Evolutionary conservation across 2,888 invertebrate genomes (phyloP).

Genomic region (Chorisops tibialis): DNA sequence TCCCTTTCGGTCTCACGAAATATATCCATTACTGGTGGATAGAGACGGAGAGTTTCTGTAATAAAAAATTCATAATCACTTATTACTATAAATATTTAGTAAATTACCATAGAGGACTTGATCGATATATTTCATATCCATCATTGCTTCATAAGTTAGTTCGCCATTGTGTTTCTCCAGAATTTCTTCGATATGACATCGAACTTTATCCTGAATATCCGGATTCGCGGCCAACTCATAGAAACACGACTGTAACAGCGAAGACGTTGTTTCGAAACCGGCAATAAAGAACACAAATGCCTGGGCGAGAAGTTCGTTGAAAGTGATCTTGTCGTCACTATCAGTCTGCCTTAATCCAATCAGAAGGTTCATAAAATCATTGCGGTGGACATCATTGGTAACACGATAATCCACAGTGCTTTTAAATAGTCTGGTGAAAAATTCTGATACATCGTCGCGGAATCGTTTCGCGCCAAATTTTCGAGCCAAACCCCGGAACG

Average conservation of each 20-base stretch:
- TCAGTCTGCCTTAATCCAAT: too few relatives aligned
- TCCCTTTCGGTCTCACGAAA: neutral
- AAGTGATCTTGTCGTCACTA: too few relatives aligned
- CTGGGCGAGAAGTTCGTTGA: too few relatives aligned
- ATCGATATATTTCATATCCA: constrained; percentile 28
- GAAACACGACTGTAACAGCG: constrained; percentile 40
- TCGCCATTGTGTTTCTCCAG: constrained; percentile 14
- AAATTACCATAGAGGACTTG: constrained; percentile 17
- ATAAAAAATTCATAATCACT: too few relatives aligned
- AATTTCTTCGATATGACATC: constrained; percentile 12
- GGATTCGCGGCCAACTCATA: constrained; percentile 39
- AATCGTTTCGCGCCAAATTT: constrained; percentile 30
- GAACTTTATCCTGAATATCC: constrained; percentile 24
- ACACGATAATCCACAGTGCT: too few relatives aligned
- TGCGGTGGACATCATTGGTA: too few relatives aligned
- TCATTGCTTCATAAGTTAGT: constrained; percentile 25
- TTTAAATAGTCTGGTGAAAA: too few relatives aligned
- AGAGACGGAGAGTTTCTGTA: constrained; percentile 14
- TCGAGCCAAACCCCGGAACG: neutral
- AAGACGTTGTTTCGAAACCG: constrained; percentile 45
- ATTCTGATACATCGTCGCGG: too few relatives aligned
- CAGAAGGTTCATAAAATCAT: too few relatives aligned
- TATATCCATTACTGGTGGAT: constrained; percentile 4
- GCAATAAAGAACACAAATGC: constrained; percentile 37
- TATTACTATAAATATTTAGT: too few relatives aligned